Conservation (phyloP, 2,888 invertebrate species). For the Galeopsomyia nigrocyanea region DNA sequence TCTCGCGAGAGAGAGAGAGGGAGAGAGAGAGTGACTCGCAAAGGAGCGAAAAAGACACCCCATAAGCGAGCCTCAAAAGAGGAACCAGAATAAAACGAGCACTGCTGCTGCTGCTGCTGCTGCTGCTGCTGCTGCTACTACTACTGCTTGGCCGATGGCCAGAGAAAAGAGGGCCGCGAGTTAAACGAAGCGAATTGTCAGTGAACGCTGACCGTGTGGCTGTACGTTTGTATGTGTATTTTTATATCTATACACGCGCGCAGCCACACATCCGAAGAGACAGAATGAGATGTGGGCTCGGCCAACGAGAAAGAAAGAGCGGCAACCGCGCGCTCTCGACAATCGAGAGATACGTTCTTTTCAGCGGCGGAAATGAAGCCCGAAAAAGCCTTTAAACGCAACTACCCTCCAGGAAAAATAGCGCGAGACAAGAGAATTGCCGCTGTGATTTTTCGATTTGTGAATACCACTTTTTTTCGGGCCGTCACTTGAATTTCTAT, state of each 20-base stretch:
- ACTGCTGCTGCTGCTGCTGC: constrained; percentile 23
- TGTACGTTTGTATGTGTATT: too few relatives aligned
- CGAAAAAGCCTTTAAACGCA: constrained; percentile 32
- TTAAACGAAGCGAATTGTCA: constrained; percentile 64
- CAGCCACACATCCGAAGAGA: constrained; percentile 20
- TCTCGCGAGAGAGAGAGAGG: constrained; percentile 33
- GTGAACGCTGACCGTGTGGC: constrained; percentile 45
- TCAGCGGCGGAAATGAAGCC: constrained; percentile 36
- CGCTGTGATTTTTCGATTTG: constrained; percentile 9
- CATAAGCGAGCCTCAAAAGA: constrained; percentile 50
- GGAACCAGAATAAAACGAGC: constrained; percentile 3
- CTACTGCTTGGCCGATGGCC: constrained; percentile 50
- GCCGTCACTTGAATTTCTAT: too few relatives aligned
- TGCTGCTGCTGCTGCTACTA: constrained; percentile 37
- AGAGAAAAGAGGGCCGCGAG: constrained; percentile 40
- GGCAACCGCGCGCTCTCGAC: background rate
- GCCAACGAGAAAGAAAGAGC: background rate
- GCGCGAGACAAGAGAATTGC: constrained; percentile 23
- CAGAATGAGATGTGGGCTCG: background rate
- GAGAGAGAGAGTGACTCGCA: constrained; percentile 57
- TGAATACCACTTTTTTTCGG: background rate
- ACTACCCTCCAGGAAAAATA: constrained; percentile 10
- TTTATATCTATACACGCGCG: too few relatives aligned
- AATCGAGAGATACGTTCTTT: constrained; percentile 32
- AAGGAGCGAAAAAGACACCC: constrained; percentile 59